A percentile compares a stretch with the other conserved stretches of the same genome.
These are phyloP conservation scores for Enoplosus armatus DNA, from an alignment of 2,797 vertebrate species.

Conservation along the genomic window DNA sequence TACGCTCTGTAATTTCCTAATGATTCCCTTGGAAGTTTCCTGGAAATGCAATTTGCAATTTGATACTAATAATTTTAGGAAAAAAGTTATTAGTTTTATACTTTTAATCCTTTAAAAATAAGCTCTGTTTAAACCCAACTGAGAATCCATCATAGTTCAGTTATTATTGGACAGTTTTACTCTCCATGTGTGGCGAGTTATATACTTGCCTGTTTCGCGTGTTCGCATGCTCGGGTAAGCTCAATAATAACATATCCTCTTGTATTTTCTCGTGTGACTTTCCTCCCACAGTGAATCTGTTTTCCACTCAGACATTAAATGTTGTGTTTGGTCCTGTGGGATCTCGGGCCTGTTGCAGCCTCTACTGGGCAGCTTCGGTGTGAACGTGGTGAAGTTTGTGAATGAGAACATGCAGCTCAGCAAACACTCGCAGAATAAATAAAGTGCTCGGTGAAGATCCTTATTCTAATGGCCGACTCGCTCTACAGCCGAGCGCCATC, in stretches of 20 bases:
- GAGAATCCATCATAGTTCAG: not conserved
- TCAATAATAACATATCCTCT: not conserved
- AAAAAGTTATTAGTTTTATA: not conserved
- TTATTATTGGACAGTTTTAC: not conserved
- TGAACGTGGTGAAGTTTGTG: slow-evolving; percentile 1
- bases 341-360: not conserved
- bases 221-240: not conserved
- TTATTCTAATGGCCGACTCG: not conserved
- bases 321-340: not conserved
- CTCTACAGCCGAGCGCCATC: not conserved
- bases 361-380: not conserved
- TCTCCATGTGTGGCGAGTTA: not conserved
- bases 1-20: not conserved
- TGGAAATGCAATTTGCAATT: not conserved
- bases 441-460: not conserved
- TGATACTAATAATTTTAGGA: not conserved
- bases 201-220: too few relatives aligned
- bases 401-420: not conserved
- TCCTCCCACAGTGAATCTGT: not conserved
- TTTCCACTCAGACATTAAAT: not conserved
- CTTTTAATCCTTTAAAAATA: not conserved
- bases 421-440: not conserved
- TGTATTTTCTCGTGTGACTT: not conserved
- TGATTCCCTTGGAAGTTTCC: not conserved
- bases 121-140: not conserved